Evolutionary conservation across 92 coral and sea anemone genomes (phyloP), one percentile per base, ranked within the genome.

Genomic region (Heliopora coerulea): DNA sequence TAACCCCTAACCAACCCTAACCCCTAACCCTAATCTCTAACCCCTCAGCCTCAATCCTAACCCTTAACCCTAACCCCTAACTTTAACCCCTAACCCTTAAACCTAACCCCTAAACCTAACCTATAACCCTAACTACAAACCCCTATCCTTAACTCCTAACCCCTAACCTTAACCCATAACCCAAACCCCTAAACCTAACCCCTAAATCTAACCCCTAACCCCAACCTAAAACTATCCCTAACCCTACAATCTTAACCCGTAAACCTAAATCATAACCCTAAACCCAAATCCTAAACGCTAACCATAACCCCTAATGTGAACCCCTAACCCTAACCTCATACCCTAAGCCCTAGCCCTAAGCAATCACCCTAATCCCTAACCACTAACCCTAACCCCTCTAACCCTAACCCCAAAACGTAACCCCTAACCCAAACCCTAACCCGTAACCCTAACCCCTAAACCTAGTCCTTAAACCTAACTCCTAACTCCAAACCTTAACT

Each of bases 101-200:
- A 33, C 78, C 78, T 54, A 50, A 70, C 63, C 78, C n/a, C 78
- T 54, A 50, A 70, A 33, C 78, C 78, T 54, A 50, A 70, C 63
- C 66, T 37, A 61, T 54, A 50, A 70, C 63, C 78, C 78, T 54
- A 50, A 70, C 63, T 61, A 56, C 21, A 67, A 67, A n/a, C n/a
- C 74, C 74, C 78, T 70, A 70, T 44, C 78, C 78, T 61, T 70
- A 70, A 70, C 78, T n/a, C 78, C 78, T 70, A 70, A 70, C 42
- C 78, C 78, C 66, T 60, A 60, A 60, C 66, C 66, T 31, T 60
- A 60, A 19, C 66, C 66, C 33, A 18, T 70, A 70, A 70, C 78
- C 78, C 74, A 49, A 70, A 70, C 78, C 78, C 78, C 49, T 44
- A 70, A 61, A 61, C 78, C 49, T 44, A 70, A 61, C 78, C 78